Evolutionary conservation across 2,888 invertebrate species (phyloP).

Genomic region (Apamea sordens): DNA sequence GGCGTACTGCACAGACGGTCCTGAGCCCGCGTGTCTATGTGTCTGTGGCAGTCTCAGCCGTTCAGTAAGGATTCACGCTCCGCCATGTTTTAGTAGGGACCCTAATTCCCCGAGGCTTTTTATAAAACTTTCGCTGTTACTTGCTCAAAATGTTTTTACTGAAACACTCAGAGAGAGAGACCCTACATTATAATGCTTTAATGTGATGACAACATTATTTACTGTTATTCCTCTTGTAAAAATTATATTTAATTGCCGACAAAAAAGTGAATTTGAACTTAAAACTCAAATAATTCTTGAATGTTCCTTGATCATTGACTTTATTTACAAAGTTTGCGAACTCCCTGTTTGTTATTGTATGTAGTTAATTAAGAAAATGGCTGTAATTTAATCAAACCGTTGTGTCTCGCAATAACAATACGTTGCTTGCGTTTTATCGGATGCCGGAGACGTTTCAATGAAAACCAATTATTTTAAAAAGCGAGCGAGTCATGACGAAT

Average conservation of each 20-base stretch:
- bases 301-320: not conserved
- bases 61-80: conserved; percentile 1
- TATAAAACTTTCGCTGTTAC: conserved; percentile 26
- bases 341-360: conserved; percentile 19
- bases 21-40: not conserved
- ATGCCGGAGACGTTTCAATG: not conserved
- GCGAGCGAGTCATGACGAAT: conserved; percentile 3
- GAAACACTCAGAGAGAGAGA: conserved; percentile 20
- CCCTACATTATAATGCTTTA: conserved; percentile 9
- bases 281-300: conserved; percentile 10
- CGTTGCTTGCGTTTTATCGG: conserved; percentile 5
- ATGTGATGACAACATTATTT: conserved; percentile 16
- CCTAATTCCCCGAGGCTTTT: conserved; percentile 24
- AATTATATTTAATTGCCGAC: not conserved
- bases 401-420: conserved; percentile 12
- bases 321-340: conserved; percentile 22
- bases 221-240: conserved; percentile 3
- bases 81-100: conserved; percentile 10
- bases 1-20: not conserved
- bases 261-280: not conserved
- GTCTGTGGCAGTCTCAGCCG: not conserved
- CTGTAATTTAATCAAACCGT: conserved; percentile 21
- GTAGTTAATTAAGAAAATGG: conserved; percentile 31
- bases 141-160: conserved; percentile 25
- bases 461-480: conserved; percentile 41